Evolutionary conservation across 2,888 invertebrate species (phyloP), one percentile per base, ranked within the genome.

Genomic region (Tholera decimalis): DNA sequence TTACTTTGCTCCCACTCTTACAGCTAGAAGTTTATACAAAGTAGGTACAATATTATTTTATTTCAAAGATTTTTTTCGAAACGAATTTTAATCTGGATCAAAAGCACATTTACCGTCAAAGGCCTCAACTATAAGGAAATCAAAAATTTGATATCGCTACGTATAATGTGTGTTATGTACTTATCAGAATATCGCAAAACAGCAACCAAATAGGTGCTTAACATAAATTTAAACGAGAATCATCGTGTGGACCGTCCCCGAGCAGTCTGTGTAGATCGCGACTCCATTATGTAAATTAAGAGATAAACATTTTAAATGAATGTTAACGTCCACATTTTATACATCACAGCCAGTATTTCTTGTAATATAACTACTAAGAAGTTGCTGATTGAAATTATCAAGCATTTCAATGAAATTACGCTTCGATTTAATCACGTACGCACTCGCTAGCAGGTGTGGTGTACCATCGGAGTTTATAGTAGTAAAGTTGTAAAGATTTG

Each of bases 251-350:
- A 62, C 46, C 83, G 92, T 92, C 91, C 89, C 93, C 93, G 88
- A 90, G 91, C 93, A 88, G 93, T 93, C 93, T 94, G 90, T 80
- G 85, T 80, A 63, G 82, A 80, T 63, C 79, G 79, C 77, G 87
- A 86, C 85, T 87, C 84, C 89, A 89, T 91, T 93, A 93, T 93
- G 94, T 87, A 92, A 94, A 94, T 93, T 78, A 85, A 86, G 87
- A 92, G 88, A 94, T 93, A 93, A 93, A 92, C 86, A 92, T 92
- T 92, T 91, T 85, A 92, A 91, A 92, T 88, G 84, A 91, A 92
- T 91, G 88, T 89, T 87, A 89, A 87, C 86, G 84, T 86, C 80
- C 85, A 85, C 84, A 72, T 86, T 87, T 88, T 87, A 88, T 87
- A 87, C 83, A 83, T 74, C 80, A 82, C 85, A 83, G 85, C 83